Percentiles rank a stretch among this genome's conserved stretches.
phyloP scores from a whole-genome alignment of 1,140 invertebrate genomes.

The Lepidurus couesii region DNA sequence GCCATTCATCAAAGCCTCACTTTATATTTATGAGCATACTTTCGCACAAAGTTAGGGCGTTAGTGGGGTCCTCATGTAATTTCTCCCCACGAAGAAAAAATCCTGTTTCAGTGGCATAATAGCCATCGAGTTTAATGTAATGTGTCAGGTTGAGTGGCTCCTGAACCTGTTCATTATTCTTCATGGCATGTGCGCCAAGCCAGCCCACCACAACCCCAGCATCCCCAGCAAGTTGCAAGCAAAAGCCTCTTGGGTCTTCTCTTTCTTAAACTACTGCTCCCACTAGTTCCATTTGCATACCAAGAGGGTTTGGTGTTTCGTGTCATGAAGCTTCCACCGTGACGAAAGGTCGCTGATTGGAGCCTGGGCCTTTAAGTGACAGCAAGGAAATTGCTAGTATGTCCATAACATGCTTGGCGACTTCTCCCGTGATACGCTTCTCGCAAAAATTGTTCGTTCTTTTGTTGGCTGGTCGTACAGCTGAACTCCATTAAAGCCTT shows the following conservation, averaged over 20 bases:
- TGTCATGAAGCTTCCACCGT: conserved; percentile 17
- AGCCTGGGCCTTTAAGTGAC: conserved; percentile 14
- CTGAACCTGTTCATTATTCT: conserved; percentile 10
- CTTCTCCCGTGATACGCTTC: background rate
- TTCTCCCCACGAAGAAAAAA: background rate
- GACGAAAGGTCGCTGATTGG: conserved; percentile 21
- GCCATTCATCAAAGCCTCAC: background rate
- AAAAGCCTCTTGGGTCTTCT: background rate
- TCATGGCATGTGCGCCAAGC: conserved; percentile 6
- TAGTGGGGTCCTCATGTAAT: background rate
- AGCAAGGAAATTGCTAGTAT: background rate
- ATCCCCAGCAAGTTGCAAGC: background rate
- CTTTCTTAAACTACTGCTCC: background rate
- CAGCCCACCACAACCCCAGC: background rate
- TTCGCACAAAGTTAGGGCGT: conserved; percentile 10
- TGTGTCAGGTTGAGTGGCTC: conserved; percentile 20
- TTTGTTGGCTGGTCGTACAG: no score
- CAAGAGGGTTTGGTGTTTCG: conserved; percentile 9
- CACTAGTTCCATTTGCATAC: background rate
- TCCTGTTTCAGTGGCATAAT: background rate
- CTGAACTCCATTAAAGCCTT: no score
- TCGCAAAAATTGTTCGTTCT: background rate
- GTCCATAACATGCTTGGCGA: background rate
- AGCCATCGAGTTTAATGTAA: conserved; percentile 19
- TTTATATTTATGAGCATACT: background rate